A percentile compares a stretch with the other conserved stretches of the same genome.
These are phyloP conservation scores for Intellagama lesueurii DNA, from an alignment of 2,797 vertebrate species.

Conservation along the genomic window DNA sequence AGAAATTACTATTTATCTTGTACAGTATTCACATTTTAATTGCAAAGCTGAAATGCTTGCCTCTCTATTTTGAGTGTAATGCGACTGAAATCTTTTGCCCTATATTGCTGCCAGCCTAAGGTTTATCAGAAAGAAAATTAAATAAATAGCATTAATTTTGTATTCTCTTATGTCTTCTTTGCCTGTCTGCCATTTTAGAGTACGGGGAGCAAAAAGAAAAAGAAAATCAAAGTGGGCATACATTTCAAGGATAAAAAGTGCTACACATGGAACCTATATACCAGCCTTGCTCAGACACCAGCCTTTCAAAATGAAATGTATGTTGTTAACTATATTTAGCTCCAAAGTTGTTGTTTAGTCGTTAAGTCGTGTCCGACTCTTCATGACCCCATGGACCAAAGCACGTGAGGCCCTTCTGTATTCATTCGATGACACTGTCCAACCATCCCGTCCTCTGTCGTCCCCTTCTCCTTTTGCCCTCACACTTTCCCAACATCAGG, in stretches of 20 bases:
- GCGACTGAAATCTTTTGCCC: not conserved
- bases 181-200: not conserved
- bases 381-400: no score
- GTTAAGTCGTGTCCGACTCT: no score
- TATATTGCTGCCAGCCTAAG: not conserved
- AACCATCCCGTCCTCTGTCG: no score
- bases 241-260: not conserved
- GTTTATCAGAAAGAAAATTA: not conserved
- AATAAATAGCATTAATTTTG: not conserved
- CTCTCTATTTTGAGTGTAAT: not conserved
- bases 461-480: no score
- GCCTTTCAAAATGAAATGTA: no score
- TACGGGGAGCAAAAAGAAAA: not conserved
- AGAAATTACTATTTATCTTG: not conserved
- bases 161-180: not conserved
- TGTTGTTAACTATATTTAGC: no score
- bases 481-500: no score
- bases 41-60: not conserved
- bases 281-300: no score
- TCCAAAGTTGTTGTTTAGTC: no score
- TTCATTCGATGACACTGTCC: no score
- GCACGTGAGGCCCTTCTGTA: no score
- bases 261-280: no score
- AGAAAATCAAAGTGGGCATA: not conserved
- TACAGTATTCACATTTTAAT: not conserved